These are phyloP conservation scores for Xyliphius kryptos DNA, from an alignment of 2,113 vertebrate genomes.

Conservation along the genomic window DNA sequence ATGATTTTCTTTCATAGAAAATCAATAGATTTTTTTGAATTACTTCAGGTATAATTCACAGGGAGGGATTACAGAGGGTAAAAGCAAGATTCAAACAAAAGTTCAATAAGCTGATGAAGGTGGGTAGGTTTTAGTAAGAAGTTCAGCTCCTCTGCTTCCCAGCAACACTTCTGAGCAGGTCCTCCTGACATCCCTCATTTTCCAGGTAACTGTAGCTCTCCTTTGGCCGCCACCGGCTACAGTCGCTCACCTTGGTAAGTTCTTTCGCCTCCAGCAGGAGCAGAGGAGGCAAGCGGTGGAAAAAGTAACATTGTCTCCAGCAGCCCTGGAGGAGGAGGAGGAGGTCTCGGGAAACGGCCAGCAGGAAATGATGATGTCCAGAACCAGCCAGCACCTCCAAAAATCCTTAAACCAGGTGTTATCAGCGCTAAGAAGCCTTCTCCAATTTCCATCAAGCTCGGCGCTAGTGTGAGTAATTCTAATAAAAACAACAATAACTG, in stretches of 20 bases:
- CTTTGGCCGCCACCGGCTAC: conserved; percentile 73
- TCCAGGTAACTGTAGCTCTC: conserved; percentile 50
- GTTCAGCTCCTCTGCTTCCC: conserved; percentile 14
- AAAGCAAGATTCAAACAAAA: too few relatives aligned
- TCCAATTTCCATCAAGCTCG: conserved; percentile 93
- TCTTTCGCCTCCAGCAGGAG: conserved; percentile 99
- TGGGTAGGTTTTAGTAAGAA: conserved; percentile 27
- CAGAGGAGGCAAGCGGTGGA: conserved; percentile 98
- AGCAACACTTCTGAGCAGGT: conserved; percentile 43
- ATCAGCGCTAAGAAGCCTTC: conserved; percentile 82
- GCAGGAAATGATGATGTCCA: conserved; percentile 75
- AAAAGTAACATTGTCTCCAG: conserved; percentile 99
- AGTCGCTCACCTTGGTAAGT: conserved; percentile 99
- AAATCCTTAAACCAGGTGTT: conserved; percentile 91
- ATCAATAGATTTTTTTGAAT: too few relatives aligned
- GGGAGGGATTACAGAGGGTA: conserved; percentile 1
- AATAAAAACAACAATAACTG: too few relatives aligned
- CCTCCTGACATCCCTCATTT: conserved; percentile 43
- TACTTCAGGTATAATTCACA: too few relatives aligned
- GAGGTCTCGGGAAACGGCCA: conserved; percentile 81
- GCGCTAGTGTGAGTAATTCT: conserved; percentile 83
- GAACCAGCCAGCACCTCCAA: conserved; percentile 73
- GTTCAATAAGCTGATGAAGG: too few relatives aligned
- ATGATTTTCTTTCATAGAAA: too few relatives aligned
- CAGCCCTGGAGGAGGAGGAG: conserved; percentile 72